These are phyloP conservation scores for Diogma glabrata DNA, from an alignment of 2,888 invertebrate genomes.

Conservation along the genomic window DNA sequence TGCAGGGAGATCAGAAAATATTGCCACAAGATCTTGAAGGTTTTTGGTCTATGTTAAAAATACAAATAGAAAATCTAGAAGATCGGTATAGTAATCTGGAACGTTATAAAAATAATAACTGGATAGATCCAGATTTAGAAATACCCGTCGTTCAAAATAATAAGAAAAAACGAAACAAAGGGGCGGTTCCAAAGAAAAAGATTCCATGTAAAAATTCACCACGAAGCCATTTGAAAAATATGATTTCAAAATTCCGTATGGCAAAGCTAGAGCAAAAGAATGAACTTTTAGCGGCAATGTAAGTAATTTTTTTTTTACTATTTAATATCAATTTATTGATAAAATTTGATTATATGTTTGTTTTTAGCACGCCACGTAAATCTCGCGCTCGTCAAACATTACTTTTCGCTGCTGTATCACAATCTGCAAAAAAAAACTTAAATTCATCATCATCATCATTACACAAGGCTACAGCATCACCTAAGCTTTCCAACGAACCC, in stretches of 20 bases:
- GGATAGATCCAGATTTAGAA: constrained; percentile 4
- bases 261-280: no score
- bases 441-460: background rate
- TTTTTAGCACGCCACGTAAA: no score
- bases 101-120: constrained; percentile 18
- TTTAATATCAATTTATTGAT: no score
- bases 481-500: background rate
- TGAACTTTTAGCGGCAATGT: no score
- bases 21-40: constrained; percentile 53
- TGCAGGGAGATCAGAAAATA: constrained; percentile 31
- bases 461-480: background rate
- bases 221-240: no score
- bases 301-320: no score
- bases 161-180: background rate
- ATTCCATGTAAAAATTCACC: no score
- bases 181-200: no score
- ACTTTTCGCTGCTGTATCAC: no score
- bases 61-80: constrained; percentile 37
- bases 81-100: constrained; percentile 20
- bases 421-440: background rate
- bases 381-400: no score
- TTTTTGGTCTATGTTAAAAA: constrained; percentile 69
- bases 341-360: no score
- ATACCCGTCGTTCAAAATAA: background rate
- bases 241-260: no score